Conservation (phyloP, 2,888 invertebrate species). For the Calephelis perditalis region DNA sequence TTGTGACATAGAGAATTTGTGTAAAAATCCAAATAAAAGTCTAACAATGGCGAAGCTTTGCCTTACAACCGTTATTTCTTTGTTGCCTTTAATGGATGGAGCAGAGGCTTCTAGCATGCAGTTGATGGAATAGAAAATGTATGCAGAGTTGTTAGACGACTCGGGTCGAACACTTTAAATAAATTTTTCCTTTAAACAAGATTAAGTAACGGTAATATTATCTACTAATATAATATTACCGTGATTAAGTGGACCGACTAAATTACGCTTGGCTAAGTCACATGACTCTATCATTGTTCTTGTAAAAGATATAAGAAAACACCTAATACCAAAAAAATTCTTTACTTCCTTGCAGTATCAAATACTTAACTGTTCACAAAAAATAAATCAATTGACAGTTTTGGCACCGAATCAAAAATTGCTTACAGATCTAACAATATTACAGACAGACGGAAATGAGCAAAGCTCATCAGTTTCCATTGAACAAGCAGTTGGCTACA, state of each 20-base stretch:
- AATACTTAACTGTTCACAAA: constrained; percentile 4
- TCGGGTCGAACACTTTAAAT: background rate
- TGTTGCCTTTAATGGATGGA: no score
- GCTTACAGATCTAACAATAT: no score
- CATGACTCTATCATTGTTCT: background rate
- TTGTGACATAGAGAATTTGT: background rate
- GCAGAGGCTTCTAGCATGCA: no score
- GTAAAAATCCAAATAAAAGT: no score
- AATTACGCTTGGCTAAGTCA: background rate
- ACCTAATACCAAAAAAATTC: background rate
- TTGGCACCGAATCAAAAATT: background rate
- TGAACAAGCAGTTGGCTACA: background rate
- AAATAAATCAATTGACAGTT: background rate
- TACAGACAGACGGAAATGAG: background rate
- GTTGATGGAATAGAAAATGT: no score
- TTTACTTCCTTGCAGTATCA: background rate
- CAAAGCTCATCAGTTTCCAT: background rate
- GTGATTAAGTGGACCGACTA: background rate
- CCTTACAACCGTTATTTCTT: no score
- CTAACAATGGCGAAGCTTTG: no score
- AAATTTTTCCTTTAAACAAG: background rate
- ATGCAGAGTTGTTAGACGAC: no score
- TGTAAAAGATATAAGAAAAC: background rate
- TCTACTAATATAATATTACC: no score
- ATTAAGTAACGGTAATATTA: no score